Evolutionary conservation across 2,888 invertebrate genomes (phyloP).

Genomic region (Pollenia angustigena): DNA sequence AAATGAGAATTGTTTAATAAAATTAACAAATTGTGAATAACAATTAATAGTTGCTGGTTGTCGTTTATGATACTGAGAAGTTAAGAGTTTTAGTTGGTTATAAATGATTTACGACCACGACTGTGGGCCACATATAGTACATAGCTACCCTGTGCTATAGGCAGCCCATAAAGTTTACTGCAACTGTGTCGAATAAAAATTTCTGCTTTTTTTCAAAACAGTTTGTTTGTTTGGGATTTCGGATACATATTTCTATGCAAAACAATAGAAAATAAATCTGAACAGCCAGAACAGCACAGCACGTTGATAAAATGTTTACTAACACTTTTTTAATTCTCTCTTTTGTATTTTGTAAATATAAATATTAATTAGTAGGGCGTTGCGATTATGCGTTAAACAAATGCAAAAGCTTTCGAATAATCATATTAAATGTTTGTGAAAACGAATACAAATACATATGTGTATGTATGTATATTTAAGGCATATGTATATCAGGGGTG

Average conservation of each 20-base stretch:
- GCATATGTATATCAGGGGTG: no score
- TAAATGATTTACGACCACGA: constrained; percentile 26
- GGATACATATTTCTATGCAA: neutral
- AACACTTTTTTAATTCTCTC: constrained; percentile 32
- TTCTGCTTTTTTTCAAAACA: neutral
- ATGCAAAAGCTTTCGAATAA: no score
- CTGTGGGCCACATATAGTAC: neutral
- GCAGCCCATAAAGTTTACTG: neutral
- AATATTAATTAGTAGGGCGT: no score
- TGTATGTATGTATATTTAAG: no score
- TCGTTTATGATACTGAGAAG: neutral
- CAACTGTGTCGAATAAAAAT: constrained; percentile 2
- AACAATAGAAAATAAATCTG: constrained; percentile 8
- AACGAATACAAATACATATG: no score
- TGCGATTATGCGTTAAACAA: no score
- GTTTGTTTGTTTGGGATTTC: constrained; percentile 1
- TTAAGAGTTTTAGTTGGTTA: constrained; percentile 18
- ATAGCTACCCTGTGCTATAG: neutral
- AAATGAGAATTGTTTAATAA: constrained; percentile 3
- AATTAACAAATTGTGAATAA: constrained; percentile 24
- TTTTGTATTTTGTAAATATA: neutral
- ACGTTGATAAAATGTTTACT: constrained; percentile 47
- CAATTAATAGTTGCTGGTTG: constrained; percentile 1
- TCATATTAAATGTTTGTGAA: no score
- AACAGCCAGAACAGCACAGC: neutral